Evolutionary conservation across 2,888 invertebrate species (phyloP).

Genomic region (Thera britannica): DNA sequence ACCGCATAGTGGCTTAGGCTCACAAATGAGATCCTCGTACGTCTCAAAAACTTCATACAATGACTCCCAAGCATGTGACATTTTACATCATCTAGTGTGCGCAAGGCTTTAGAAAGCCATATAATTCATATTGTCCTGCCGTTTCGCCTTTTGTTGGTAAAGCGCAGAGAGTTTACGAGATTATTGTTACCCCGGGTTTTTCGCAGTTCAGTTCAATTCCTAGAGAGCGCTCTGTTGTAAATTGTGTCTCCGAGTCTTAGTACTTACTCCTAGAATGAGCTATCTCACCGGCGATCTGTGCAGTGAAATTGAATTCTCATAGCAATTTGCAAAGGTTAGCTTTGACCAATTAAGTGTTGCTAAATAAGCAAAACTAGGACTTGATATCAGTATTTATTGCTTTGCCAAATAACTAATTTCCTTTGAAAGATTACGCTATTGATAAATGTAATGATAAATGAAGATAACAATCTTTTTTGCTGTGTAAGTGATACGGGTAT

Average conservation of each 20-base stretch:
- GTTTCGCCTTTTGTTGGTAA: too few relatives aligned
- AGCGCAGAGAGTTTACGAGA: neutral
- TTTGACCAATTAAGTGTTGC: slow-evolving; percentile 59
- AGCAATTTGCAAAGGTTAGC: slow-evolving; percentile 52
- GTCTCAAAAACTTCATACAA: too few relatives aligned
- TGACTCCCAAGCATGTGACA: too few relatives aligned
- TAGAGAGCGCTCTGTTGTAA: neutral
- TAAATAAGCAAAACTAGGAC: slow-evolving; percentile 51
- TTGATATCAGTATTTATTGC: slow-evolving; percentile 44
- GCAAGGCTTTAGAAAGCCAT: too few relatives aligned
- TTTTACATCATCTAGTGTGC: too few relatives aligned
- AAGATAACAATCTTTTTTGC: slow-evolving; percentile 12
- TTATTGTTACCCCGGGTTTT: neutral
- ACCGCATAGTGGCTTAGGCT: too few relatives aligned
- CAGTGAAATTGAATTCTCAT: slow-evolving; percentile 53
- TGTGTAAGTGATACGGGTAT: slow-evolving; percentile 1
- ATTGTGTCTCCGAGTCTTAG: slow-evolving; percentile 14
- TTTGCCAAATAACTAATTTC: slow-evolving; percentile 37
- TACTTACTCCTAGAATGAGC: slow-evolving; percentile 19
- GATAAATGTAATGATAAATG: slow-evolving; percentile 5
- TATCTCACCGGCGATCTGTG: slow-evolving; percentile 48
- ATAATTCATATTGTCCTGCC: too few relatives aligned
- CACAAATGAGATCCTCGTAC: too few relatives aligned
- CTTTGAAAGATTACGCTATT: slow-evolving; percentile 21
- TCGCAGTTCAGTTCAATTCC: too few relatives aligned